Conservation (phyloP, 2,797 vertebrate genomes). For the Ciconia nigra region DNA sequence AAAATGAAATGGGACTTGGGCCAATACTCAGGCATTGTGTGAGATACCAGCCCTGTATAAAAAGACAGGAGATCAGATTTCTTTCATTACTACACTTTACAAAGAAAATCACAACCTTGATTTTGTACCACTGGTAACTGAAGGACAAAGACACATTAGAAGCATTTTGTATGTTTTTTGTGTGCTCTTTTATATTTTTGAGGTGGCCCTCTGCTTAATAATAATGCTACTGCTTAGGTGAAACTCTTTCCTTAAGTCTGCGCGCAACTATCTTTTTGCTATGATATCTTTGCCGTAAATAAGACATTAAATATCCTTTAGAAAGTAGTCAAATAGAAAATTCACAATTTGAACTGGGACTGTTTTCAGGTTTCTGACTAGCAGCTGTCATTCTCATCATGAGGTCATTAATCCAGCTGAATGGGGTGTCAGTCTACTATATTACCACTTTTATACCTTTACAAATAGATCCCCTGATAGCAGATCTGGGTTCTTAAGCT, state of each 20-base stretch:
- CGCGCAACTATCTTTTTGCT: rapidly evolving
- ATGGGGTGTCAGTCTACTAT: not conserved
- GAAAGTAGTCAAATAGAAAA: not conserved
- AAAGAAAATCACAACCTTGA: not conserved
- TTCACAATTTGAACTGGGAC: not conserved
- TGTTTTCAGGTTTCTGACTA: not conserved
- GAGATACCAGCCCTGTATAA: not conserved
- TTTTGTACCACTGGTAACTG: not conserved
- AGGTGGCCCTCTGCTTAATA: not conserved
- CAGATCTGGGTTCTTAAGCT: not conserved
- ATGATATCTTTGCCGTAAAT: not conserved
- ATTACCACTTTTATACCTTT: not conserved
- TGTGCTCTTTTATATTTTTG: not conserved
- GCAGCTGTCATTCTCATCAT: not conserved
- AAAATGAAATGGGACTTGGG: not conserved
- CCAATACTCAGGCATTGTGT: not conserved
- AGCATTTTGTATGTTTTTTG: not conserved
- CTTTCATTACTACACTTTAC: not conserved
- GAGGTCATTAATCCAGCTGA: not conserved
- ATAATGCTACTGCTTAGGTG: not conserved
- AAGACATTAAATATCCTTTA: not conserved
- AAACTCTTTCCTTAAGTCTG: not conserved
- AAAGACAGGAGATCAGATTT: not conserved
- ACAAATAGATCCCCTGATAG: not conserved
- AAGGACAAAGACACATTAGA: not conserved